A percentile compares a stretch with the other conserved stretches of the same genome.
phyloP scores from a whole-genome alignment of 2,888 invertebrate species.

The Hololepta plana region DNA sequence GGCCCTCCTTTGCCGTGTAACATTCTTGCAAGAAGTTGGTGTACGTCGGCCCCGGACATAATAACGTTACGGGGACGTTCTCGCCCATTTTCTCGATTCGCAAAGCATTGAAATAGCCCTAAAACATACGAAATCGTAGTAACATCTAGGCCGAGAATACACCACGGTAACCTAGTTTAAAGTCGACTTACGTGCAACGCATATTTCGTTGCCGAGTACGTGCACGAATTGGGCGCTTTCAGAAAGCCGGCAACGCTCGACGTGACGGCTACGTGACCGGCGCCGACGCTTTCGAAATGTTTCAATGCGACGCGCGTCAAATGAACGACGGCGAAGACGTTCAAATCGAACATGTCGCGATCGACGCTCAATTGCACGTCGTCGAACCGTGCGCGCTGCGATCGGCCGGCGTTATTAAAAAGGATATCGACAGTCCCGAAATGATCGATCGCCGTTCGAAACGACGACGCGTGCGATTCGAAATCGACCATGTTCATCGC shows the following conservation, averaged over 20 bases:
- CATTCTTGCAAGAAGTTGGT: conserved; percentile 48
- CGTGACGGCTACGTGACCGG: conserved; percentile 55
- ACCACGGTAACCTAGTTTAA: conserved; percentile 1
- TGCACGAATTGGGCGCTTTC: conserved; percentile 44
- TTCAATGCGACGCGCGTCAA: conserved; percentile 49
- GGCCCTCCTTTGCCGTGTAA: conserved; percentile 43
- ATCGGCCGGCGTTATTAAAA: conserved; percentile 66
- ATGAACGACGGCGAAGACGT: conserved; percentile 54
- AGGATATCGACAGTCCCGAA: conserved; percentile 60
- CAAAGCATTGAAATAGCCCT: conserved; percentile 58
- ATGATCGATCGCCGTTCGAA: conserved; percentile 41
- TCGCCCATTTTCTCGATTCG: conserved; percentile 37
- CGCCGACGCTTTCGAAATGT: conserved; percentile 37
- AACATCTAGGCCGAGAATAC: no score
- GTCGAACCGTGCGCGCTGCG: conserved; percentile 57
- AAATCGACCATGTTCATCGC: conserved; percentile 47
- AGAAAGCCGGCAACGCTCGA: conserved; percentile 57
- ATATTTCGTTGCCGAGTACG: conserved; percentile 58
- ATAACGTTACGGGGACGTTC: conserved; percentile 37
- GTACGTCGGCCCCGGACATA: conserved; percentile 63
- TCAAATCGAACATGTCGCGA: conserved; percentile 53
- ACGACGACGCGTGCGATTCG: conserved; percentile 37
- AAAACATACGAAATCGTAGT: no score
- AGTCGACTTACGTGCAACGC: conserved; percentile 48
- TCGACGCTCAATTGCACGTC: conserved; percentile 53